Evolutionary conservation across 2,888 invertebrate genomes (phyloP).

Genomic region (Acanthococcus lagerstroemiae): DNA sequence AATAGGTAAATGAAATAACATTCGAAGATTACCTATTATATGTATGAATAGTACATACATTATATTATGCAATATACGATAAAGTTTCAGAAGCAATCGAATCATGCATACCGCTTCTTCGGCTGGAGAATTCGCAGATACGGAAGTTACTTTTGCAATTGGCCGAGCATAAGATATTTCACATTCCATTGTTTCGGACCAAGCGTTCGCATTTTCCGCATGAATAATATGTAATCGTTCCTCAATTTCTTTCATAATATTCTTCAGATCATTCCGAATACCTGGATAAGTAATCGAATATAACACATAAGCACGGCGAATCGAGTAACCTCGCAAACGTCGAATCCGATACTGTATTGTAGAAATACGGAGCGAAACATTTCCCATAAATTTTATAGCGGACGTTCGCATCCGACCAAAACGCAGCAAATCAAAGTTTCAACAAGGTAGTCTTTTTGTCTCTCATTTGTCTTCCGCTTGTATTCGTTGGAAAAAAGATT

Average conservation of each 20-base stretch:
- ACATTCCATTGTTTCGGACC: too few relatives aligned
- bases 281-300: conserved; percentile 45
- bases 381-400: too few relatives aligned
- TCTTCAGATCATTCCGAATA: conserved; percentile 80
- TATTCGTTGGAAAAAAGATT: too few relatives aligned
- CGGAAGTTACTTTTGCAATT: conserved; percentile 8
- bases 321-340: too few relatives aligned
- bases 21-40: background rate
- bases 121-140: conserved; percentile 18
- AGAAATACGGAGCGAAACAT: too few relatives aligned
- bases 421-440: too few relatives aligned
- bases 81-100: background rate
- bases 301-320: background rate
- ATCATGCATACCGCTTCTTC: conserved; percentile 24
- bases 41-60: background rate
- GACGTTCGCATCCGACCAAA: too few relatives aligned
- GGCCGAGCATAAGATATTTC: background rate
- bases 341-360: too few relatives aligned
- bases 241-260: conserved; percentile 74
- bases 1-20: background rate
- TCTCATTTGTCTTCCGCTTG: too few relatives aligned
- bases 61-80: too few relatives aligned
- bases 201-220: background rate
- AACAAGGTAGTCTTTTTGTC: too few relatives aligned
- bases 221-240: conserved; percentile 37